A percentile compares a stretch with the other conserved stretches of the same genome.
These are phyloP conservation scores for Drosophila ezoana DNA, from an alignment of 2,888 invertebrate species.

Conservation along the genomic window DNA sequence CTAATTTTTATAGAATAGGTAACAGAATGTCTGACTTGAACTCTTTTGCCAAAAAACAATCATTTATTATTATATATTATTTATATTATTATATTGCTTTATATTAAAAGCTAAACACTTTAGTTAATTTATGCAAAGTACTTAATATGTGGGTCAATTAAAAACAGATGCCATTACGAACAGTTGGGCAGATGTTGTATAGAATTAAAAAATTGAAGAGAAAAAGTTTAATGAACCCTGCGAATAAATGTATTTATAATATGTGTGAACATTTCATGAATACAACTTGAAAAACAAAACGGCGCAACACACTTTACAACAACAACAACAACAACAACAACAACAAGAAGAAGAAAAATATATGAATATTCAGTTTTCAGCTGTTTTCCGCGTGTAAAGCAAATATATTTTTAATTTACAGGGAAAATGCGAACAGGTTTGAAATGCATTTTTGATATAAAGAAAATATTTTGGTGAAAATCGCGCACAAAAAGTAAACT, in stretches of 20 bases:
- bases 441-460: background rate
- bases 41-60: no score
- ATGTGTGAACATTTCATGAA: conserved; percentile 6
- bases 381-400: conserved; percentile 16
- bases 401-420: conserved; percentile 7
- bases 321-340: background rate
- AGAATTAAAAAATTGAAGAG: background rate
- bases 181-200: conserved; percentile 31
- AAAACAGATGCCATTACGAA: background rate
- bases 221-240: conserved; percentile 28
- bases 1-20: no score
- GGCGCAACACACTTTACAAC: background rate
- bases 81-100: no score
- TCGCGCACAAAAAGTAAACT: conserved; percentile 3
- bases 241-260: background rate
- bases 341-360: background rate
- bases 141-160: background rate
- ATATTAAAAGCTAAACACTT: background rate
- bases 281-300: background rate
- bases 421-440: conserved; percentile 20
- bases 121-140: background rate
- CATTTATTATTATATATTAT: no score
- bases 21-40: no score
- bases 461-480: background rate
- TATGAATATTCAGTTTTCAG: conserved; percentile 27